These are phyloP conservation scores for Ctenochaetus hawaiiensis DNA, from an alignment of 2,797 vertebrate species.

Conservation along the genomic window DNA sequence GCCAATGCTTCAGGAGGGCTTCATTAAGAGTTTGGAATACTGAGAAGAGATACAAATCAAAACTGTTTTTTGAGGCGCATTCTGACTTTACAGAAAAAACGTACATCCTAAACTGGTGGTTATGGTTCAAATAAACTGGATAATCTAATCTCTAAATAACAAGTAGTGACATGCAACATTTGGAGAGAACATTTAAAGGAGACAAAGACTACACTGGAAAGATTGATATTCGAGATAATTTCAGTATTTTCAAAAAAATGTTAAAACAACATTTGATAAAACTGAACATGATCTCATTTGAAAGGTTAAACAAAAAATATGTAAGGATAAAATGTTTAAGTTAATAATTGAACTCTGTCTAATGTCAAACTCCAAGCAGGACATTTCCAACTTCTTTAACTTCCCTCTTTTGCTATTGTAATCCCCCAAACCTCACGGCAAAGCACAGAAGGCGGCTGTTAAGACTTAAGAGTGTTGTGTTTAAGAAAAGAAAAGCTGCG, in stretches of 20 bases:
- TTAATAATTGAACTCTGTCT: slow-evolving; percentile 64
- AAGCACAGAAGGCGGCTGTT: slow-evolving; percentile 63
- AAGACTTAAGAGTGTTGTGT: slow-evolving; percentile 76
- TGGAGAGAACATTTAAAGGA: slow-evolving; percentile 12
- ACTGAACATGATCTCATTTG: background rate
- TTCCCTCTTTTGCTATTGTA: slow-evolving; percentile 44
- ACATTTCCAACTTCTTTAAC: slow-evolving; percentile 52
- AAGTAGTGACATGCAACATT: slow-evolving; percentile 6
- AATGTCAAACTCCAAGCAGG: slow-evolving; percentile 42
- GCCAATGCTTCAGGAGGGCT: background rate
- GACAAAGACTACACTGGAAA: slow-evolving; percentile 6
- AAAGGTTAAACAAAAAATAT: slow-evolving; percentile 23
- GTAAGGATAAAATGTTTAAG: slow-evolving; percentile 32
- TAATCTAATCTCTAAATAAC: background rate
- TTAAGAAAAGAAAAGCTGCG: slow-evolving; percentile 74
- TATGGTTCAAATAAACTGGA: background rate
- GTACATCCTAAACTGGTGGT: background rate
- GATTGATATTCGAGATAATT: background rate
- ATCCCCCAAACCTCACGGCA: slow-evolving; percentile 45
- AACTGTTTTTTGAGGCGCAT: background rate
- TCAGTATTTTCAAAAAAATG: background rate
- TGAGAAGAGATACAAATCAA: background rate
- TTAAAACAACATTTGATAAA: slow-evolving; percentile 8
- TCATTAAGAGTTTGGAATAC: slow-evolving; percentile 11
- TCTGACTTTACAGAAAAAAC: slow-evolving; percentile 13